Percentiles rank a stretch among this genome's conserved stretches.
phyloP scores from a whole-genome alignment of 2,797 vertebrate genomes.

The Sebastes miniatus region DNA sequence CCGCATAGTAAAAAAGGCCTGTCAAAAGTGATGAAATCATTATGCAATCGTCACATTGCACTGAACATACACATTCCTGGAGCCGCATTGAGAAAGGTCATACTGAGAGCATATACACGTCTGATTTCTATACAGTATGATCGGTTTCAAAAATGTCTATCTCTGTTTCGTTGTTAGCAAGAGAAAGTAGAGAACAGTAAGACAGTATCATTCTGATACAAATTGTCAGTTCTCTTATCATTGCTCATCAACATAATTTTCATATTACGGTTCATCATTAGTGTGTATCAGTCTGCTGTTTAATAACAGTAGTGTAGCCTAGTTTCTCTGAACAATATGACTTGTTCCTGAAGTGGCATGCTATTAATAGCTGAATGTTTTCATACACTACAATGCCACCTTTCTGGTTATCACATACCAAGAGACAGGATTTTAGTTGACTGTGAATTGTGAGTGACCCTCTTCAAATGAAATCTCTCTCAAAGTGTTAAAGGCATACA shows the following conservation, averaged over 20 bases:
- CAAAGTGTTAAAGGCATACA: neutral
- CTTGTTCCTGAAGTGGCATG: neutral
- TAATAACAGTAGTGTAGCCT: neutral
- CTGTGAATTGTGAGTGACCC: neutral
- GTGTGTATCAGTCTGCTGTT: neutral
- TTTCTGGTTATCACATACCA: neutral
- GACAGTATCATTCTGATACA: slow-evolving; percentile 2
- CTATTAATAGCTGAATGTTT: slow-evolving; percentile 2
- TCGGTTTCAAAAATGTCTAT: neutral
- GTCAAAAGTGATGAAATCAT: neutral
- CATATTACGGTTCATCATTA: neutral
- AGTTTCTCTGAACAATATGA: neutral
- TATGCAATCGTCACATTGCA: neutral
- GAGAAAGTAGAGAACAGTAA: neutral
- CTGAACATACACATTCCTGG: neutral
- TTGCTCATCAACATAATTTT: neutral
- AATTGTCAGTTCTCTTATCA: neutral
- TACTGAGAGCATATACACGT: neutral
- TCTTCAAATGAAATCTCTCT: slow-evolving; percentile 6
- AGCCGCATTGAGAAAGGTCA: neutral
- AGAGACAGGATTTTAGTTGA: neutral
- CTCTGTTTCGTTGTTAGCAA: slow-evolving; percentile 15
- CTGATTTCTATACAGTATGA: neutral
- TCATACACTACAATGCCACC: neutral
- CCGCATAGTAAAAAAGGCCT: slow-evolving; percentile 93